These are phyloP conservation scores for Chiloscyllium plagiosum DNA, from an alignment of 2,113 vertebrate species.

Conservation along the genomic window DNA sequence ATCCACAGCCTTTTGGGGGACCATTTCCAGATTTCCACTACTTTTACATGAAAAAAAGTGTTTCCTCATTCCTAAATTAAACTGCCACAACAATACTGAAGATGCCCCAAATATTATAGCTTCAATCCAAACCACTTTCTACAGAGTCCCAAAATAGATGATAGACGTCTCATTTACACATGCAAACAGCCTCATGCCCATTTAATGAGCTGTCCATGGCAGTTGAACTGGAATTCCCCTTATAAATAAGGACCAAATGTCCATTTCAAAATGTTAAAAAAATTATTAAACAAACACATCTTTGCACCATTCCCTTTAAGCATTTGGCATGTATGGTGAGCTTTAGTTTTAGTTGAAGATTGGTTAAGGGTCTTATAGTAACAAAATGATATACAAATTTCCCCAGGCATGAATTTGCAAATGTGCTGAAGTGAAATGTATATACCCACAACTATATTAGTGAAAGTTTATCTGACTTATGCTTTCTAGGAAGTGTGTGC, in stretches of 20 bases:
- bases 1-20: background rate
- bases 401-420: background rate
- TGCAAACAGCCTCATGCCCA: background rate
- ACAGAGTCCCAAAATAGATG: background rate
- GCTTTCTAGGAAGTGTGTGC: constrained; percentile 71
- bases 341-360: background rate
- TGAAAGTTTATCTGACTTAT: constrained; percentile 36
- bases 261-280: background rate
- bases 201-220: no score
- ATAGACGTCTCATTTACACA: background rate
- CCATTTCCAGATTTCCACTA: background rate
- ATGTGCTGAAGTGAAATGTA: background rate
- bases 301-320: background rate
- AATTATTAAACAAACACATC: background rate
- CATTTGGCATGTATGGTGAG: background rate
- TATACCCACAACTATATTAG: background rate
- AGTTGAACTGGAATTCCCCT: background rate
- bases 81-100: background rate
- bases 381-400: background rate
- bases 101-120: background rate
- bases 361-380: background rate
- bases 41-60: background rate
- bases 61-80: background rate
- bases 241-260: background rate
- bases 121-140: background rate